Conservation (phyloP, 2,888 invertebrate genomes). For the Balanococcus diminutus region DNA sequence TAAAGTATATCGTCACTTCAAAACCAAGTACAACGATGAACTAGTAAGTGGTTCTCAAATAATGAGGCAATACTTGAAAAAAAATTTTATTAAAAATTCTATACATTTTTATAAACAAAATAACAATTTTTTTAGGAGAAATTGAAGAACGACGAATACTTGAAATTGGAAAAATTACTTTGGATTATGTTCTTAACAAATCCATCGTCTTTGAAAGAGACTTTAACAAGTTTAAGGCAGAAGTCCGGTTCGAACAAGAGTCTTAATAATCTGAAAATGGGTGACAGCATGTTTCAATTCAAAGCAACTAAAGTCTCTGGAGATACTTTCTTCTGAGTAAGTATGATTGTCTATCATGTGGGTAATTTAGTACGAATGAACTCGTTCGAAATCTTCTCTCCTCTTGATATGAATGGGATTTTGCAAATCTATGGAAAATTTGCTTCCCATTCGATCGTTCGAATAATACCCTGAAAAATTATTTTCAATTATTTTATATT, state of each 20-base stretch:
- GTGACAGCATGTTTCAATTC: background rate
- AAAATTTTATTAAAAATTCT: background rate
- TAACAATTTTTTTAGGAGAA: background rate
- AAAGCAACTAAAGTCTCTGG: background rate
- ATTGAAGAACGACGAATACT: background rate
- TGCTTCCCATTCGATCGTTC: constrained; percentile 1
- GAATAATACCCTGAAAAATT: constrained; percentile 40
- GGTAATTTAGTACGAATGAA: background rate
- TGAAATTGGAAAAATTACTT: constrained; percentile 1
- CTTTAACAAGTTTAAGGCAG: background rate
- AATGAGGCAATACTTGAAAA: background rate
- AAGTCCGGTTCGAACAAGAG: background rate
- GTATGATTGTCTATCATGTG: background rate
- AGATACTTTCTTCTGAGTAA: background rate
- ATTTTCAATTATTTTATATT: background rate
- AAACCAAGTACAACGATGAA: constrained; percentile 10
- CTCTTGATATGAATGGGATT: constrained; percentile 42
- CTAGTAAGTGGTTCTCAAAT: background rate
- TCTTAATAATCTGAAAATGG: too few relatives aligned
- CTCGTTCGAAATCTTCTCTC: background rate
- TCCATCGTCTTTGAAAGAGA: background rate
- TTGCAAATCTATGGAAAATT: constrained; percentile 44
- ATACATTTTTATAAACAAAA: background rate
- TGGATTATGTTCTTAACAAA: constrained; percentile 1
- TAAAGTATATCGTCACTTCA: constrained; percentile 10